phyloP scores from a whole-genome alignment of 2,113 vertebrate species.

The Leucopsar rothschildi region DNA sequence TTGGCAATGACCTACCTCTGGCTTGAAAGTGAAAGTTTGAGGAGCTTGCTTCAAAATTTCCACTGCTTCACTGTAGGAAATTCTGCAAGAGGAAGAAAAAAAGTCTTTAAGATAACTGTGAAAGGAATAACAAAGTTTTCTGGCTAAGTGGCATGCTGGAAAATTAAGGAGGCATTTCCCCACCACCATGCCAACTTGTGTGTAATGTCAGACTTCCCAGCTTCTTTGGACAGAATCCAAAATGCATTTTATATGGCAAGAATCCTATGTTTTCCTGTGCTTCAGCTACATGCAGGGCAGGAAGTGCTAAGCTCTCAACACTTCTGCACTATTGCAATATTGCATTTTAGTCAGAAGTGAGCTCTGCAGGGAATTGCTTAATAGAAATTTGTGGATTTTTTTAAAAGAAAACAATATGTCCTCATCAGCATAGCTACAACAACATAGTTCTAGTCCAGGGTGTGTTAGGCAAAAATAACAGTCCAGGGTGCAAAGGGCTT shows the following conservation, averaged over 20 bases:
- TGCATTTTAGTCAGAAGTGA: background rate
- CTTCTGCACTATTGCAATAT: background rate
- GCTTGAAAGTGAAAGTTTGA: conserved; percentile 82
- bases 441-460: background rate
- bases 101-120: background rate
- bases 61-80: conserved; percentile 90
- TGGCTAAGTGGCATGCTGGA: background rate
- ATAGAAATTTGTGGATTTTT: background rate
- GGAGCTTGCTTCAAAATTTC: conserved; percentile 81
- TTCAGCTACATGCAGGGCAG: background rate
- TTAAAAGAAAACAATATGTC: background rate
- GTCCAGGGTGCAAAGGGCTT: background rate
- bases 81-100: conserved; percentile 66
- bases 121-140: conserved; percentile 30
- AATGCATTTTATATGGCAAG: background rate
- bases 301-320: background rate
- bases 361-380: background rate
- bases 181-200: background rate
- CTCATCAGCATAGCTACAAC: background rate
- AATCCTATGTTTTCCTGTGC: background rate
- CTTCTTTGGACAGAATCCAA: conserved; percentile 26
- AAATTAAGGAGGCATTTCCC: conserved; percentile 52
- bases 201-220: conserved; percentile 53
- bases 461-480: background rate
- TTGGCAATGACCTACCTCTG: conserved; percentile 72